Evolutionary conservation across 2,113 vertebrate genomes (phyloP).

Genomic region (Vireo altiloquus): DNA sequence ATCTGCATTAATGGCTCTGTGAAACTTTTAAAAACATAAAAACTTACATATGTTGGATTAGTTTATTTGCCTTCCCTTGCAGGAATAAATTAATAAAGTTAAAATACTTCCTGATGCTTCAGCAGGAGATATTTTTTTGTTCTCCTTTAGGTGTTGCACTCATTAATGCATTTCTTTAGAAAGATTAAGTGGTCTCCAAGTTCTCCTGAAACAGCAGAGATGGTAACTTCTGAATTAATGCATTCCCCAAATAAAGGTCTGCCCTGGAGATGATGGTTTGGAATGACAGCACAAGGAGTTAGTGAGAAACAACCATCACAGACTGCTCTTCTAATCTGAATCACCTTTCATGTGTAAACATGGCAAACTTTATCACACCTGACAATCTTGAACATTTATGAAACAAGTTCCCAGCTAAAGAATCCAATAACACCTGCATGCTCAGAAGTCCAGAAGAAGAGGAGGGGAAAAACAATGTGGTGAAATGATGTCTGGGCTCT

Average conservation of each 20-base stretch:
- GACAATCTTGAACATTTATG: background rate
- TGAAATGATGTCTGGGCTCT: background rate
- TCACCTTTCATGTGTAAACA: background rate
- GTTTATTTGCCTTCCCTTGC: background rate
- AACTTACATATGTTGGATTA: background rate
- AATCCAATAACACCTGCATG: background rate
- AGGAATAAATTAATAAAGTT: background rate
- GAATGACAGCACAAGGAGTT: background rate
- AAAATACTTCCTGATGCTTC: background rate
- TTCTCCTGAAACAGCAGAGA: background rate
- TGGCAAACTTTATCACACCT: background rate
- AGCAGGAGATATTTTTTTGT: background rate
- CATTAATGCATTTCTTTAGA: background rate
- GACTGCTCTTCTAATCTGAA: background rate
- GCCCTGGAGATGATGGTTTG: background rate
- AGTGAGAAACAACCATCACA: background rate
- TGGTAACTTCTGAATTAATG: background rate
- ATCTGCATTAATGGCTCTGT: background rate
- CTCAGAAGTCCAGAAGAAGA: background rate
- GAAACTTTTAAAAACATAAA: background rate
- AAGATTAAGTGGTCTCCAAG: background rate
- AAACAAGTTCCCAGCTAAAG: background rate
- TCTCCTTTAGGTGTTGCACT: background rate
- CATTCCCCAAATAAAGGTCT: background rate
- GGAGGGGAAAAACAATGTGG: background rate